Evolutionary conservation across 1,140 invertebrate genomes (phyloP), one percentile per base, ranked within the genome.

Genomic region (Brachionus asplanchnoidis): DNA sequence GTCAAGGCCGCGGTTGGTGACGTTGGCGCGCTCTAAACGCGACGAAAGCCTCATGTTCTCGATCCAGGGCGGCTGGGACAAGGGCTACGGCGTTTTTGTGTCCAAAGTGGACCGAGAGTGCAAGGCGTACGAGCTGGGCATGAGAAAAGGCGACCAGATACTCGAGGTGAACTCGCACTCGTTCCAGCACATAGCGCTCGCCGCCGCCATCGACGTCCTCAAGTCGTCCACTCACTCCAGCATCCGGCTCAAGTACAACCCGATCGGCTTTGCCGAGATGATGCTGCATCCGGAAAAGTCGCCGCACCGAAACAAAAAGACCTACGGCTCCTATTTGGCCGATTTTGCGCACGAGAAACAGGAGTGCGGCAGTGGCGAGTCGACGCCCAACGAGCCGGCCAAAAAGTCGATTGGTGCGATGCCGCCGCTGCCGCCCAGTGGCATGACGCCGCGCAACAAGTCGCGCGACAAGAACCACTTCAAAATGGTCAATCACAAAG

Each of bases 151-250:
- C 1, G 97, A 99, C 92, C 97, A 99, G 91, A 91, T 91, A 85
- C 91, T 99, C 80, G 95, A 98, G 91, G 96, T 99, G 0, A 99
- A 99, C 89, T 95, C 97, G 20, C 95, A 97, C 87, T 97, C 94
- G 86, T 97, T 99, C 89, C 93, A 95, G 87, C 94, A 96, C 88
- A 94, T 98, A 46, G 94, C 93, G 86, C 94, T 96, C 88, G 93
- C 93, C 20, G 93, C 93, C 88, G 97, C 97, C 3, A 91, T 98
- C 86, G 97, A 99, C 89, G 94, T 98, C 78, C 92, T 99, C 0
- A 92, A 93, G 85, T 94, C 95, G 56, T 95, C 96, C 26, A 99
- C 97, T 77, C 97, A 99, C 91, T 91, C 99, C 53, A 95, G 94
- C 88, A 95, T 99, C 86, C 96, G 95, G 53, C 95, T 99, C 14